phyloP scores from a whole-genome alignment of 2,888 invertebrate genomes.

The Drosophila peninsularis region DNA sequence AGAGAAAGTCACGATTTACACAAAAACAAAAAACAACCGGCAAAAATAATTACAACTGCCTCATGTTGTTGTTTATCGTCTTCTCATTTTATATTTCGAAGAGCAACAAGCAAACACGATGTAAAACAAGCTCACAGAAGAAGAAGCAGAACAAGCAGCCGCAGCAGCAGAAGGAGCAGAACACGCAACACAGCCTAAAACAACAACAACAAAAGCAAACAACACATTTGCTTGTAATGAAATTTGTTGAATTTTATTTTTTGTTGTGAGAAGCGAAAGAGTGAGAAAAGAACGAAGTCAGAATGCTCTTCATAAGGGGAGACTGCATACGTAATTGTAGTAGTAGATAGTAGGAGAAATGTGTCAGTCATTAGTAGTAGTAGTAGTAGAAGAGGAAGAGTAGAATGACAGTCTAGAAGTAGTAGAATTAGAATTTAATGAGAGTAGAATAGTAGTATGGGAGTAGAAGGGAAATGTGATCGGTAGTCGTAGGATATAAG shows the following conservation, averaged over 20 bases:
- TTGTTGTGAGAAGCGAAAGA: neutral
- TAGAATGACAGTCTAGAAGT: too few relatives aligned
- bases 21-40: constrained; percentile 35
- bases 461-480: neutral
- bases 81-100: constrained; percentile 4
- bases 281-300: neutral
- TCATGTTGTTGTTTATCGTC: constrained; percentile 14
- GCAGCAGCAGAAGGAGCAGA: constrained; percentile 15
- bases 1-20: constrained; percentile 62
- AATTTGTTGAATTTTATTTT: constrained; percentile 39
- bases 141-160: constrained; percentile 4
- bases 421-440: neutral
- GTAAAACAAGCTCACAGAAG: constrained; percentile 8
- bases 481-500: too few relatives aligned
- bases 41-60: constrained; percentile 64
- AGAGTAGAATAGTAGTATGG: neutral
- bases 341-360: too few relatives aligned
- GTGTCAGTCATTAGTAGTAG: too few relatives aligned
- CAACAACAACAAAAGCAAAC: constrained; percentile 13
- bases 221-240: constrained; percentile 42
- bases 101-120: constrained; percentile 19
- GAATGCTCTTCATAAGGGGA: neutral
- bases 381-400: too few relatives aligned
- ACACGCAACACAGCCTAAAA: constrained; percentile 51
- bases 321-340: neutral